A percentile compares a stretch with the other conserved stretches of the same genome.
phyloP scores from a whole-genome alignment of 2,797 vertebrate genomes.

The Phataginus tricuspis region DNA sequence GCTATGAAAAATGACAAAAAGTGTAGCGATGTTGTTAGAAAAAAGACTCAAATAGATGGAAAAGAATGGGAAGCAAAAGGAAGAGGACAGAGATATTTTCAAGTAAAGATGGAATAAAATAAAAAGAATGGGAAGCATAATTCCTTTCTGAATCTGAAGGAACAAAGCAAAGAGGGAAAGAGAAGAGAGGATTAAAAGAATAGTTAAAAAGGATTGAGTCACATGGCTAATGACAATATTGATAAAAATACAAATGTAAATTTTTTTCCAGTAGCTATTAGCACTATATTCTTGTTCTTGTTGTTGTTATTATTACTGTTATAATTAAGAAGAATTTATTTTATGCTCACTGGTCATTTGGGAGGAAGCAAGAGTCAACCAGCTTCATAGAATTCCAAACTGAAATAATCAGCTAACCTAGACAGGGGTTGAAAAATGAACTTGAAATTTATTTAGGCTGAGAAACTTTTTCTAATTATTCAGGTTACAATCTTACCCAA shows the following conservation, averaged over 20 bases:
- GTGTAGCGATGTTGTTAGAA: slow-evolving; percentile 8
- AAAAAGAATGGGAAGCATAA: neutral
- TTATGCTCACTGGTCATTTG: slow-evolving; percentile 76
- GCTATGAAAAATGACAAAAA: slow-evolving; percentile 40
- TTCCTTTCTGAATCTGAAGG: slow-evolving; percentile 45
- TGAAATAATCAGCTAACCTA: slow-evolving; percentile 73
- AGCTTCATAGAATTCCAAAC: slow-evolving; percentile 76
- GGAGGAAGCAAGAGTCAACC: slow-evolving; percentile 73
- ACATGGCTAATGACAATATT: slow-evolving; percentile 48
- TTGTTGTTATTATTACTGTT: slow-evolving; percentile 58
- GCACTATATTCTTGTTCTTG: slow-evolving; percentile 51
- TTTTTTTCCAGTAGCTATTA: slow-evolving; percentile 48
- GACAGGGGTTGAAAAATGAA: slow-evolving; percentile 72
- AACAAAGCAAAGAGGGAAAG: neutral
- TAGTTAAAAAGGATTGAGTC: neutral
- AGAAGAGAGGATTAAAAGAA: slow-evolving; percentile 26
- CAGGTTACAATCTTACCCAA: slow-evolving; percentile 57
- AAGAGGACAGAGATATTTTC: slow-evolving; percentile 2
- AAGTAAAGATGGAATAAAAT: neutral
- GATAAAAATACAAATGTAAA: slow-evolving; percentile 56
- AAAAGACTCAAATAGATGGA: neutral
- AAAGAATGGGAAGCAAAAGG: neutral
- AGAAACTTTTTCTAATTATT: slow-evolving; percentile 63
- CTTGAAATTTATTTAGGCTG: slow-evolving; percentile 69
- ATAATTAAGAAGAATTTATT: slow-evolving; percentile 72